Evolutionary conservation across 2,888 invertebrate species (phyloP), one percentile per base, ranked within the genome.

Genomic region (Papilio gigon): DNA sequence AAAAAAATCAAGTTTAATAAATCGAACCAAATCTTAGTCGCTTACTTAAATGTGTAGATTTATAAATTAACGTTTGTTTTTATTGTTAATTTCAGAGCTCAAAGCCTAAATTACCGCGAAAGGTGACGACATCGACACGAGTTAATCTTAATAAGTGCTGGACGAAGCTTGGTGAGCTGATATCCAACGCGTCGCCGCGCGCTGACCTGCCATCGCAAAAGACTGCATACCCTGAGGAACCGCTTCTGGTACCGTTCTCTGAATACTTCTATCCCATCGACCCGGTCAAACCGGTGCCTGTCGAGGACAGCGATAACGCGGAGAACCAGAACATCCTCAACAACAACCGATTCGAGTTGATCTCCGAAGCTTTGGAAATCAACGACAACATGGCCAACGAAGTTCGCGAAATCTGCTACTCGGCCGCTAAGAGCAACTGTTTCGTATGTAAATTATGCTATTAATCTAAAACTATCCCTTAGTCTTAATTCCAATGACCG

Each of bases 141-240:
- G 93, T 95, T 81, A 94, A 95, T 82, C 88, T 95, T 73, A 94
- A 94, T 85, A 91, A 92, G 83, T 94, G 94, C 83, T 94, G 94
- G 94, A 91, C 93, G 73, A 93, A 93, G 81, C 93, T 95, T 73
- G 94, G 94, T 76, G 92, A 92, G 71, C 83, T 93, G 74, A 90
- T 93, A 80, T 89, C 92, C 75, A 89, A 92, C 74, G 78, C 89
- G 37, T 82, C 86, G 70, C 86, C 90, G 1, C 87, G 86, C 78
- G 76, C 87, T 82, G 87, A 90, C 85, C 89, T 91, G 82, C 89
- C 89, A 86, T 88, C 88, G 80, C 84, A 87, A 76, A 90, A 90
- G 87, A 88, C 89, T 88, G 89, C 83, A 73, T 86, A 87, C 76
- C 77, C 84, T 73, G 90, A 89, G 75, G 90, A 90, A 79, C 90